phyloP scores from a whole-genome alignment of 2,888 invertebrate species.

The Lasioglossum leucozonium region DNA sequence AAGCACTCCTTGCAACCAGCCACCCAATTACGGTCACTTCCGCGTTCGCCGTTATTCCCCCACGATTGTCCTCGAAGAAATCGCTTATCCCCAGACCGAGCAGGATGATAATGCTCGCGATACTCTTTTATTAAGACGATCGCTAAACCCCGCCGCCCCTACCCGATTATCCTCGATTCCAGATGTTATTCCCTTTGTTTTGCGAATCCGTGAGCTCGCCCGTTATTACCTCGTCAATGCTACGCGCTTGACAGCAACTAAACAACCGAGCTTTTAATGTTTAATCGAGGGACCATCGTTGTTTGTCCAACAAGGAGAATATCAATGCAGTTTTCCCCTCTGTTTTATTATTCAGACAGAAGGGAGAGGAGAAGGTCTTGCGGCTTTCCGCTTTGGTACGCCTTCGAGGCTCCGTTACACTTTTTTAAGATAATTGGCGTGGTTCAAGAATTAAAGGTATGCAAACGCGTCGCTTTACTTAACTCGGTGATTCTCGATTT shows the following conservation, averaged over 20 bases:
- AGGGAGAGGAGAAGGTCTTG: neutral
- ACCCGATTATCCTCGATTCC: neutral
- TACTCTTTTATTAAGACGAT: conserved; percentile 32
- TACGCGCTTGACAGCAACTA: neutral
- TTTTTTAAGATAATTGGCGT: conserved; percentile 1
- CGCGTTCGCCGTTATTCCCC: conserved; percentile 40
- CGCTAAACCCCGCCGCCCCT: neutral
- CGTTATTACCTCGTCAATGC: neutral
- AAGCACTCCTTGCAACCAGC: neutral
- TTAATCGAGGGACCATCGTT: conserved; percentile 26
- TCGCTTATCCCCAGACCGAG: neutral
- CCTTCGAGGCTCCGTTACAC: neutral
- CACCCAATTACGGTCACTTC: conserved; percentile 52
- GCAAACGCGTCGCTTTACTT: neutral
- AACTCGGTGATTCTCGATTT: neutral
- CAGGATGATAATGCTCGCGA: neutral
- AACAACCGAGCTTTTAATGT: neutral
- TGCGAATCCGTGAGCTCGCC: neutral
- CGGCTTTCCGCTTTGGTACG: neutral
- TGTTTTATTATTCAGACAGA: neutral
- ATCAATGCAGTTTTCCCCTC: neutral
- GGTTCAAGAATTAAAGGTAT: neutral
- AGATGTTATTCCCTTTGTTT: neutral
- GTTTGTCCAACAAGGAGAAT: neutral
- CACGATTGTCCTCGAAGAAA: conserved; percentile 39